Conservation (phyloP, 2,888 invertebrate species). For the Hypena proboscidalis region DNA sequence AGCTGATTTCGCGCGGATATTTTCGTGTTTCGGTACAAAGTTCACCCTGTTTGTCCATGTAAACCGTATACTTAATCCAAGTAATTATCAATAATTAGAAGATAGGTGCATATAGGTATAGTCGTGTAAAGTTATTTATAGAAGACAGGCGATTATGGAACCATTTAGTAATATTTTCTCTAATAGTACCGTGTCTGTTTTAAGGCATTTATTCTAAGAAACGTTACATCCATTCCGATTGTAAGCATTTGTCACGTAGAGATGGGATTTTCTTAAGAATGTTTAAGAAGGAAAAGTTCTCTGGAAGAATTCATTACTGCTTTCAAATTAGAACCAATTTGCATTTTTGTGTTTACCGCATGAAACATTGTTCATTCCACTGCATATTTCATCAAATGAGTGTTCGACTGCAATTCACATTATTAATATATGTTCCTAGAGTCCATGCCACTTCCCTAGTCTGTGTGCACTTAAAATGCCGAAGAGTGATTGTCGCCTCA, state of each 20-base stretch:
- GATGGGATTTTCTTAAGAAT: conserved; percentile 1
- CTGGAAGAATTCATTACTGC: too few relatives aligned
- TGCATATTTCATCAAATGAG: conserved; percentile 31
- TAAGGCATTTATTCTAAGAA: conserved; percentile 46
- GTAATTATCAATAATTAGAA: conserved; percentile 30
- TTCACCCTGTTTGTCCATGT: conserved; percentile 33
- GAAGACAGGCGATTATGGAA: conserved; percentile 55
- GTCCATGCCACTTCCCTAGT: conserved; percentile 76
- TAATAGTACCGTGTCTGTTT: conserved; percentile 42
- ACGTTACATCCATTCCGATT: conserved; percentile 54
- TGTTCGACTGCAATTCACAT: conserved; percentile 28
- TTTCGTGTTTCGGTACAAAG: conserved; percentile 33
- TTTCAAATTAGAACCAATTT: conserved; percentile 25
- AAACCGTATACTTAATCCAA: conserved; percentile 28
- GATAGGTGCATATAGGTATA: conserved; percentile 20
- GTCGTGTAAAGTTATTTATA: conserved; percentile 25
- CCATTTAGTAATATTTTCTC: conserved; percentile 61
- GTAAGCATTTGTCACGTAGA: conserved; percentile 52
- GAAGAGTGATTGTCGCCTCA: conserved; percentile 79
- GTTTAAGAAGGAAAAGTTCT: too few relatives aligned
- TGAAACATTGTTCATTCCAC: conserved; percentile 41
- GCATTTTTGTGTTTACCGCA: conserved; percentile 38
- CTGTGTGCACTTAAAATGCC: conserved; percentile 78
- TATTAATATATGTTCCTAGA: conserved; percentile 60
- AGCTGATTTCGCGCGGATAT: conserved; percentile 37